Percentiles rank a stretch among this genome's conserved stretches.
Evolutionary conservation across 2,113 vertebrate genomes (phyloP).

Genomic region (Phaethon lepturus): DNA sequence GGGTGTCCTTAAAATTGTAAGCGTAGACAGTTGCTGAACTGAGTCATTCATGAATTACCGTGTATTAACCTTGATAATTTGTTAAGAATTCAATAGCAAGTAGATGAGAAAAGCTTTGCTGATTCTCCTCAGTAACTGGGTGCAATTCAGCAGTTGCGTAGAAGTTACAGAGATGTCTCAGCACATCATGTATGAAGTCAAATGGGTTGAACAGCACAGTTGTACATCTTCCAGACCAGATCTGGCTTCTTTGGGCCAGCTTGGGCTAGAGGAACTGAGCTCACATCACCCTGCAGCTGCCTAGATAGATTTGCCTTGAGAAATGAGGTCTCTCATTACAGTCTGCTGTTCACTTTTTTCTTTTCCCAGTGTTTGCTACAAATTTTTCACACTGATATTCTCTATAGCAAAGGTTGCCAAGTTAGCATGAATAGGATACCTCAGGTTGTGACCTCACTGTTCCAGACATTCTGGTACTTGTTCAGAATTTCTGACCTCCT

Average conservation of each 20-base stretch:
- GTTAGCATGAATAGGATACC: background rate
- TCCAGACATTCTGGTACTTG: background rate
- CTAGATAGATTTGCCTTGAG: background rate
- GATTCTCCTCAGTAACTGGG: background rate
- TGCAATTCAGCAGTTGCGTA: background rate
- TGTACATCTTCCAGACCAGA: background rate
- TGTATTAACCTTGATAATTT: background rate
- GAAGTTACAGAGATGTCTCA: background rate
- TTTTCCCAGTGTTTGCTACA: background rate
- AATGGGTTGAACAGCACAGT: background rate
- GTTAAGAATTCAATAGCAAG: background rate
- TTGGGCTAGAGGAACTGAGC: background rate
- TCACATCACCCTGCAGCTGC: background rate
- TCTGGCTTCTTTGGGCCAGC: background rate
- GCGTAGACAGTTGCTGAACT: background rate
- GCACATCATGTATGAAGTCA: background rate
- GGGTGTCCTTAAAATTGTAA: background rate
- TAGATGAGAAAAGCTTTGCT: background rate
- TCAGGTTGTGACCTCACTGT: background rate
- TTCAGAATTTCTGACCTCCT: background rate
- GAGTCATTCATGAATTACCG: background rate
- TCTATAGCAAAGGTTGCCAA: background rate
- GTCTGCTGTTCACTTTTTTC: background rate
- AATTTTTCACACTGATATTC: background rate
- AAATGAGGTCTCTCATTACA: rapidly evolving